These are phyloP conservation scores for Cephalopachus bancanus DNA, from an alignment of 2,797 vertebrate genomes.

Conservation along the genomic window DNA sequence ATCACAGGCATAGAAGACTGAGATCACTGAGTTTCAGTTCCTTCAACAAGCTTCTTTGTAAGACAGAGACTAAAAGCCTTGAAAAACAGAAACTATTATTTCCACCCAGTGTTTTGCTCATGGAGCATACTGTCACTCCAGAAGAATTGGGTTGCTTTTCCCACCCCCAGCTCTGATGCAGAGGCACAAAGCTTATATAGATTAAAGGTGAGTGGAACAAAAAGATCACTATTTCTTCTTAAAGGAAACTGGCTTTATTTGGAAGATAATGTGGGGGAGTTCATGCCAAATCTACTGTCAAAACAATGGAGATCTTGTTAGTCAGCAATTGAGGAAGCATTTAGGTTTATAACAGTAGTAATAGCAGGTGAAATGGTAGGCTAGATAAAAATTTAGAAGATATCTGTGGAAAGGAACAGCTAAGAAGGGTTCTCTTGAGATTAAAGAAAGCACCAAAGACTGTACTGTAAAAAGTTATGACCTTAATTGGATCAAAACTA, in stretches of 20 bases:
- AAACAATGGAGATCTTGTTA: background rate
- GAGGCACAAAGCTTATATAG: background rate
- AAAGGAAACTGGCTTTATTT: background rate
- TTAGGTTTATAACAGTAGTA: background rate
- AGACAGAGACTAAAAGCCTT: background rate
- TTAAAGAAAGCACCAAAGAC: background rate
- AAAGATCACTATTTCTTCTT: background rate
- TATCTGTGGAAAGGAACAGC: background rate
- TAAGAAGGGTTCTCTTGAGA: background rate
- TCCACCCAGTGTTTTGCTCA: background rate
- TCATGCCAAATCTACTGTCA: background rate
- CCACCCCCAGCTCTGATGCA: background rate
- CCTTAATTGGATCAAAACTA: background rate
- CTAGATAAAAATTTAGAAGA: background rate
- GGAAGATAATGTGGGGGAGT: background rate
- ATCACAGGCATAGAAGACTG: background rate
- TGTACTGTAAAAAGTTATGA: background rate
- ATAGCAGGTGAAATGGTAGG: background rate
- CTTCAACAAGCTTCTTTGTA: background rate
- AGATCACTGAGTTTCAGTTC: background rate
- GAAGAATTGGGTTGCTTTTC: background rate
- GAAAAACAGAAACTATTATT: background rate
- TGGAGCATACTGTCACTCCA: background rate
- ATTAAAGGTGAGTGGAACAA: background rate
- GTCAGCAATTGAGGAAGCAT: background rate